phyloP scores from a whole-genome alignment of 2,888 invertebrate genomes.

The Taphrorychus bicolor region DNA sequence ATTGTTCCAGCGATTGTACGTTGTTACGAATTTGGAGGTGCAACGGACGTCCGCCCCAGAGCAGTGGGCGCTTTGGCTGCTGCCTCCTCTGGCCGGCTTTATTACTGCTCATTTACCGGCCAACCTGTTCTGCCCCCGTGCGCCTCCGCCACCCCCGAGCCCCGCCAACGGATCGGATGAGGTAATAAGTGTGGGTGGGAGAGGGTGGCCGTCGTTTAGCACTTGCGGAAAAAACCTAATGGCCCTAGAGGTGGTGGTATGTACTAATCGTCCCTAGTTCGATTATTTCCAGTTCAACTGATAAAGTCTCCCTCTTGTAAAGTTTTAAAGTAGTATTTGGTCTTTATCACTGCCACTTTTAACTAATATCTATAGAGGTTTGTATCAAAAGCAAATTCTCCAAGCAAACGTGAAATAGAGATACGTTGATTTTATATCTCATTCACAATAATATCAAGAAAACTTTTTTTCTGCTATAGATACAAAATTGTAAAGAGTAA shows the following conservation, averaged over 20 bases:
- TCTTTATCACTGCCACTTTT: too few relatives aligned
- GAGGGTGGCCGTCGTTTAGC: slow-evolving; percentile 9
- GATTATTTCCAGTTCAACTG: neutral
- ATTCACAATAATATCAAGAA: too few relatives aligned
- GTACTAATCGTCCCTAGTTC: neutral
- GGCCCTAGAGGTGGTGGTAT: neutral
- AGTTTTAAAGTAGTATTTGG: too few relatives aligned
- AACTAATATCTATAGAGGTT: too few relatives aligned
- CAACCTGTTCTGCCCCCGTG: slow-evolving; percentile 52
- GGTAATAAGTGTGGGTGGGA: slow-evolving; percentile 32
- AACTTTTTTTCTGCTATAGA: too few relatives aligned
- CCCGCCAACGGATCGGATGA: slow-evolving; percentile 26
- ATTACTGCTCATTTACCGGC: slow-evolving; percentile 58
- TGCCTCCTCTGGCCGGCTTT: slow-evolving; percentile 52
- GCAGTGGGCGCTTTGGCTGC: slow-evolving; percentile 33
- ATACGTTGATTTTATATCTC: too few relatives aligned
- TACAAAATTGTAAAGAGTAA: too few relatives aligned
- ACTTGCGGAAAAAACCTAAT: neutral
- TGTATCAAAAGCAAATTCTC: too few relatives aligned
- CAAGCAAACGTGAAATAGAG: too few relatives aligned
- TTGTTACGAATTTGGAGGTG: too few relatives aligned
- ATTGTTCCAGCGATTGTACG: neutral
- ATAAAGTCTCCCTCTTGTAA: too few relatives aligned
- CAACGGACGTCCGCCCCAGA: neutral
- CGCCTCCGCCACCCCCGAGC: slow-evolving; percentile 30